Evolutionary conservation across 2,888 invertebrate species (phyloP).

Genomic region (Clunio marinus): DNA sequence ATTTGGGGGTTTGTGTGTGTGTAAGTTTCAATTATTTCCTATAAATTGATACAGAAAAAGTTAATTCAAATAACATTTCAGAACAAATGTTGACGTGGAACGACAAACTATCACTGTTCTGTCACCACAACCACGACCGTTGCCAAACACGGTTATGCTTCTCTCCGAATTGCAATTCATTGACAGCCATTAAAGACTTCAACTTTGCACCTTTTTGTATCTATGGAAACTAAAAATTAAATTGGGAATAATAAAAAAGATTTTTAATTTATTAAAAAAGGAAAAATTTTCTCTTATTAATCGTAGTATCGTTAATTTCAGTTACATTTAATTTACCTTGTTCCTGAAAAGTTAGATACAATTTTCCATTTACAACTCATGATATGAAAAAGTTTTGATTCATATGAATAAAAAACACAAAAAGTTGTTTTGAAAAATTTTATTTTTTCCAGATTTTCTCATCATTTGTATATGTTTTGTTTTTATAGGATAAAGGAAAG

Average conservation of each 20-base stretch:
- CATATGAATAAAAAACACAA: background rate
- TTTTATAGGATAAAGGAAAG: background rate
- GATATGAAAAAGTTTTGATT: too few species aligned
- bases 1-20: slow-evolving; percentile 88
- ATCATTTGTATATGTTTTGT: background rate
- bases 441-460: background rate
- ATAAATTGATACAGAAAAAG: slow-evolving; percentile 11
- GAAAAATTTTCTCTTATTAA: too few species aligned
- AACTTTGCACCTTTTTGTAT: background rate
- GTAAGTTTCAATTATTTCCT: slow-evolving; percentile 57
- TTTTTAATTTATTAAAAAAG: too few species aligned
- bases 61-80: slow-evolving; percentile 53
- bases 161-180: slow-evolving; percentile 91
- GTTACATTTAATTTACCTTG: too few species aligned
- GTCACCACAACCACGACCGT: slow-evolving; percentile 88
- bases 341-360: too few species aligned
- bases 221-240: background rate
- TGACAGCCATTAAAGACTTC: slow-evolving; percentile 74
- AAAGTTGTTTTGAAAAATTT: background rate
- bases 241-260: too few species aligned
- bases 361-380: too few species aligned
- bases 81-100: slow-evolving; percentile 86
- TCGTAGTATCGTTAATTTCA: too few species aligned
- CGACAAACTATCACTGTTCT: slow-evolving; percentile 82
- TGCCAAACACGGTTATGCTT: slow-evolving; percentile 81